Evolutionary conservation across 35 echinoderm and acorn worm species (phyloP).

Genomic region (Antedon bifida): DNA sequence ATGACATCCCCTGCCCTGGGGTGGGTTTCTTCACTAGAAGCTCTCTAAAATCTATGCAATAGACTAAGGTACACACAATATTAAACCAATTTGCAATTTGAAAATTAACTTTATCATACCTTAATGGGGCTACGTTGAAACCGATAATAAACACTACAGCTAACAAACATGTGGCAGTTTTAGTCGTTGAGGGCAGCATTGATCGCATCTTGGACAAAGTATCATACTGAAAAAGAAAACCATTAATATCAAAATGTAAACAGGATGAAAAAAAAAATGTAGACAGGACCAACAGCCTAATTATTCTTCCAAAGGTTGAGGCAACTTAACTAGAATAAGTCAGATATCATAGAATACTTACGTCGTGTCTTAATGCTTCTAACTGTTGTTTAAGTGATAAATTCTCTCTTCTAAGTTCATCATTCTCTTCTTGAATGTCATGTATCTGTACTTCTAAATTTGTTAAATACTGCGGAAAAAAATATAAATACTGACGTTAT

Average conservation of each 20-base stretch:
- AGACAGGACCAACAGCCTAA: too few species aligned
- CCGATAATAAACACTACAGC: constrained; percentile 66
- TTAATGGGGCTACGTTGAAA: constrained; percentile 72
- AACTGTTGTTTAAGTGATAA: constrained; percentile 45
- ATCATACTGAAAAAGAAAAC: constrained; percentile 32
- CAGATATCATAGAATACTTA: constrained; percentile 25
- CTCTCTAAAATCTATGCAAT: too few species aligned
- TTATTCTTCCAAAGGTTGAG: too few species aligned
- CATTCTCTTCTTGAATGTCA: constrained; percentile 41
- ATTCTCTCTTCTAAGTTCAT: constrained; percentile 64
- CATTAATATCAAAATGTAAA: not conserved
- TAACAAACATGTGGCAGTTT: constrained; percentile 52
- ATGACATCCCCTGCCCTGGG: too few species aligned
- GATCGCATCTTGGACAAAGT: constrained; percentile 37
- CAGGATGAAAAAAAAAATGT: too few species aligned
- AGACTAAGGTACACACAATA: too few species aligned
- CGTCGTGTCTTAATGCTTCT: constrained; percentile 56
- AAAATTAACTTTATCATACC: constrained; percentile 40
- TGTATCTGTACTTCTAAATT: constrained; percentile 52
- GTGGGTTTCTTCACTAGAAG: too few species aligned
- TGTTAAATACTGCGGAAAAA: constrained; percentile 60
- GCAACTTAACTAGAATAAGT: too few species aligned
- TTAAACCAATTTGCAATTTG: too few species aligned
- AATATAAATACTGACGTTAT: constrained; percentile 1
- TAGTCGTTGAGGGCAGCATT: constrained; percentile 34